These are phyloP conservation scores for Pardosa pseudoannulata DNA, from an alignment of 2,888 invertebrate genomes.

Conservation along the genomic window DNA sequence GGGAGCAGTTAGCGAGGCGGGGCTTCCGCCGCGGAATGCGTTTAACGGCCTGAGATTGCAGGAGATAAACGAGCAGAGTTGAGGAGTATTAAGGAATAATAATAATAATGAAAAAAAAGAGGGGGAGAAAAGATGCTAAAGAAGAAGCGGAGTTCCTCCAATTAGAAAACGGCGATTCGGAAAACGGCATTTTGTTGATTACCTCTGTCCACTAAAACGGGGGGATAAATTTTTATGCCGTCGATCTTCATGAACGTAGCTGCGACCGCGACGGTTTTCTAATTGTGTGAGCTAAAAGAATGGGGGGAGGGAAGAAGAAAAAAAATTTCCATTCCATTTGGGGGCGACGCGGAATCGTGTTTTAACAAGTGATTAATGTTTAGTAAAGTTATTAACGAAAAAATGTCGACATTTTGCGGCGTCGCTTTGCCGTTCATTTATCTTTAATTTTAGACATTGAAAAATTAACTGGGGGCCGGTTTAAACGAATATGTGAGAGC, in stretches of 20 bases:
- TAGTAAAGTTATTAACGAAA: conserved; percentile 70
- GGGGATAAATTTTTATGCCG: conserved; percentile 63
- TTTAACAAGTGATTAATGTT: conserved; percentile 70
- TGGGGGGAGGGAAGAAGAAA: conserved; percentile 29
- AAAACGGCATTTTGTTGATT: conserved; percentile 72
- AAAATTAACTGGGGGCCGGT: conserved; percentile 52
- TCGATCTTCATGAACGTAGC: conserved; percentile 71
- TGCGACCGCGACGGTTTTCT: conserved; percentile 61
- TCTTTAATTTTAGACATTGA: conserved; percentile 70
- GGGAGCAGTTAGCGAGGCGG: conserved; percentile 21
- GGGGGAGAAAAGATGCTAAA: conserved; percentile 19
- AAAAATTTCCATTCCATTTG: conserved; percentile 42
- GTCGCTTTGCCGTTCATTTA: conserved; percentile 47
- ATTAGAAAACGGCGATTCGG: conserved; percentile 70
- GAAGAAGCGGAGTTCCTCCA: conserved; percentile 48
- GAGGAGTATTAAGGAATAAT: conserved; percentile 35
- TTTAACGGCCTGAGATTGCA: conserved; percentile 62
- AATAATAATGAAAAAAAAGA: conserved; percentile 28
- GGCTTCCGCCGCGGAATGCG: conserved; percentile 43
- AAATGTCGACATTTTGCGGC: conserved; percentile 56
- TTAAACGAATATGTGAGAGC: conserved; percentile 50
- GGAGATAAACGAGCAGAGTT: conserved; percentile 67
- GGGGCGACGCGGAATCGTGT: conserved; percentile 53
- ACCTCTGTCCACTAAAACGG: conserved; percentile 69
- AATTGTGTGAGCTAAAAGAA: conserved; percentile 64